phyloP scores from a whole-genome alignment of 2,888 invertebrate genomes.

The Vannuccia rotundouncinata region DNA sequence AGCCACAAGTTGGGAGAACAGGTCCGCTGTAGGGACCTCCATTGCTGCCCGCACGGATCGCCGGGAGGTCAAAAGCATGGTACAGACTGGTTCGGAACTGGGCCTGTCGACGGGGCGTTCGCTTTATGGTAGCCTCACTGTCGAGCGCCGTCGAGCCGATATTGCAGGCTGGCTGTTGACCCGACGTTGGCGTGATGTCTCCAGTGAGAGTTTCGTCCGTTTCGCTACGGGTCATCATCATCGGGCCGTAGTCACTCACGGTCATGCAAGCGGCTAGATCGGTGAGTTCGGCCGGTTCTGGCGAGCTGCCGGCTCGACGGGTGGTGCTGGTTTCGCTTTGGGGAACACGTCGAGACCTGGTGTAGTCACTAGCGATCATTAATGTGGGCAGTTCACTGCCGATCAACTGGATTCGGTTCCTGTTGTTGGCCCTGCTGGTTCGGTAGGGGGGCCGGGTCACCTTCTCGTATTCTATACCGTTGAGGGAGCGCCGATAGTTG shows the following conservation, averaged over 20 bases:
- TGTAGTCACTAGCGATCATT: slow-evolving; percentile 2
- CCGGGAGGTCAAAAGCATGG: neutral
- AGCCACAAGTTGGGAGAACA: neutral
- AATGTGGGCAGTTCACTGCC: neutral
- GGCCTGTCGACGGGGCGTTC: neutral
- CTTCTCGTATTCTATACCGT: neutral
- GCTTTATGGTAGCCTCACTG: neutral
- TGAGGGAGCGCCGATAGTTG: slow-evolving; percentile 5
- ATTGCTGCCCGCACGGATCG: neutral
- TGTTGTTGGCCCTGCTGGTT: neutral
- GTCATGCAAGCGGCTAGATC: neutral
- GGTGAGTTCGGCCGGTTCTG: neutral
- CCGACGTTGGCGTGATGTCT: neutral
- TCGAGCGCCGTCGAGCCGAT: neutral
- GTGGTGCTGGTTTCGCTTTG: neutral
- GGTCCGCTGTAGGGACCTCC: neutral
- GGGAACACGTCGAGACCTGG: neutral
- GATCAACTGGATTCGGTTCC: neutral
- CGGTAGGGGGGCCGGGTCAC: neutral
- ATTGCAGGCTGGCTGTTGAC: neutral
- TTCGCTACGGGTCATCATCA: slow-evolving; percentile 10
- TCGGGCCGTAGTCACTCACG: slow-evolving; percentile 14
- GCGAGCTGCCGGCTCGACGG: neutral
- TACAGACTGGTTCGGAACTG: neutral
- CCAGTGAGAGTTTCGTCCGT: slow-evolving; percentile 2